Evolutionary conservation across 2,888 invertebrate genomes (phyloP), one percentile per base, ranked within the genome.

Genomic region (Campopleginae sp.): DNA sequence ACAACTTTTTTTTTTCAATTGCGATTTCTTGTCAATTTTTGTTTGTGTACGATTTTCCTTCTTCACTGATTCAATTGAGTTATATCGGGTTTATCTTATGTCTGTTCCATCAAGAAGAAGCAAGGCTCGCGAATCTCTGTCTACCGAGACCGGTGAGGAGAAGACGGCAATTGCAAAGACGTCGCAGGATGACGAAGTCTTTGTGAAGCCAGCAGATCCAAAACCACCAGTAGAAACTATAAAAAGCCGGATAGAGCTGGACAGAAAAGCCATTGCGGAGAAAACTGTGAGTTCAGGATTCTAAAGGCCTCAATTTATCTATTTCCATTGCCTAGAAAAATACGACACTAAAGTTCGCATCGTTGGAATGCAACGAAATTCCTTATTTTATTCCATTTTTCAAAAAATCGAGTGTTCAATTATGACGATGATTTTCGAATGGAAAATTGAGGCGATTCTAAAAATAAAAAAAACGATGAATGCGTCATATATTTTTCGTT

Each of bases 121-220:
- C 82, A 93, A 88, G 85, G 89, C 90, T 12, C 91, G 91, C 58
- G 92, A 93, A 81, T 89, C 91, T 23, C 61, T 87, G n/a, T 85
- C 84, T 66, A 72, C 83, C 44, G 91, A 91, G 79, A 80, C 87
- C 77, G 87, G 88, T 23, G 90, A 86, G 61, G 91, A 91, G 19
- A 91, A 90, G 75, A 85, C 87, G 66, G 80, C 85, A 42, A 84
- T 84, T 63, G 80, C 87, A 54, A 75, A 77, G 27, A 68, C 74
- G 61, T 82, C 87, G 75, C 89, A 90, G 82, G 91, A 91, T 23
- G 90, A 91, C 76, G 87, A 89, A 86, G 89, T 93, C 82, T 93
- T 94, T 89, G 87, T 91, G 44, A 93, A 92, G 83, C 93, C 93
- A 79, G 88, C 89, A 63, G 91, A 92, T 86, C 93, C 92, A 80